A percentile compares a stretch with the other conserved stretches of the same genome.
Conservation (phyloP, 2,113 vertebrate species). For the Embiotoca jacksoni region DNA sequence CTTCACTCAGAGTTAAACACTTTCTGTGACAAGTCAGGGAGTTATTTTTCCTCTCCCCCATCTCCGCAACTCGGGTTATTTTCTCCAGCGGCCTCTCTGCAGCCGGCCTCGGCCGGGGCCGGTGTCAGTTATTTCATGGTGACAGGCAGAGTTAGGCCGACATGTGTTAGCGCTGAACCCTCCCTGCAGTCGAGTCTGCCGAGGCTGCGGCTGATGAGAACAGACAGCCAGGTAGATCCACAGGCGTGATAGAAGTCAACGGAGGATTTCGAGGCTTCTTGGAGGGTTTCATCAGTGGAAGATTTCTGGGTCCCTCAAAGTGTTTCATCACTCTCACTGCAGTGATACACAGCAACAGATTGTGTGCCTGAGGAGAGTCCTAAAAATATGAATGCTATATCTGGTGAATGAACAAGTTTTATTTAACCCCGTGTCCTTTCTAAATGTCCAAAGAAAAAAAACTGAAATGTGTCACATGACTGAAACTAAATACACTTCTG, state of each 20-base stretch:
- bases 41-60: not conserved
- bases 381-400: not conserved
- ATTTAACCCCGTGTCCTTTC: too few species aligned
- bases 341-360: slow-evolving; percentile 47
- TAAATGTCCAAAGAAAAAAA: too few species aligned
- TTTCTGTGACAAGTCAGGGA: slow-evolving; percentile 46
- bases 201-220: slow-evolving; percentile 60
- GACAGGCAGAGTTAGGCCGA: slow-evolving; percentile 64
- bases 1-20: slow-evolving; percentile 62
- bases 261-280: slow-evolving; percentile 64
- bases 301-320: slow-evolving; percentile 71
- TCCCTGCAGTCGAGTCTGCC: slow-evolving; percentile 39
- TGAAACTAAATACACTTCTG: too few species aligned
- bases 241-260: slow-evolving; percentile 46
- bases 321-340: slow-evolving; percentile 72
- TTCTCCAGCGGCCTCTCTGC: slow-evolving; percentile 32
- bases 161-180: slow-evolving; percentile 50
- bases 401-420: not conserved
- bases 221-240: slow-evolving; percentile 72
- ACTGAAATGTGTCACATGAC: too few species aligned
- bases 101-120: not conserved
- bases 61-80: slow-evolving; percentile 36
- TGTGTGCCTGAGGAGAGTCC: slow-evolving; percentile 25
- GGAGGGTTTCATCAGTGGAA: slow-evolving; percentile 72
- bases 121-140: slow-evolving; percentile 69